Conservation (phyloP, 1,140 invertebrate species). For the Anastrepha ludens region DNA sequence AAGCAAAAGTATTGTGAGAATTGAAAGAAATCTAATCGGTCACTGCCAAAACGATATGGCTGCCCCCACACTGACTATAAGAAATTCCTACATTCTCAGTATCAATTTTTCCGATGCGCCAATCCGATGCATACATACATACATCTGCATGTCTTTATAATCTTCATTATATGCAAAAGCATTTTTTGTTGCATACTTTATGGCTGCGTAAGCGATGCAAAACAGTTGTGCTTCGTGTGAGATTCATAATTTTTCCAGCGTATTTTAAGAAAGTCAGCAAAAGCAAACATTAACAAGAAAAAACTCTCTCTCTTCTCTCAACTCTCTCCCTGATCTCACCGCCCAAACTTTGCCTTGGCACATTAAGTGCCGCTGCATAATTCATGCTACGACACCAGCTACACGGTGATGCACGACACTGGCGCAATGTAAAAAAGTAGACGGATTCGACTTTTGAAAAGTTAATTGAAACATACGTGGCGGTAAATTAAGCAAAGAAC, state of each 20-base stretch:
- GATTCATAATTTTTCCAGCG: constrained; percentile 13
- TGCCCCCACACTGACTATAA: too few species aligned
- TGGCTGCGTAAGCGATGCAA: background rate
- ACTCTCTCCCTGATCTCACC: background rate
- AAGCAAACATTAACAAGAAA: background rate
- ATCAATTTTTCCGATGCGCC: too few species aligned
- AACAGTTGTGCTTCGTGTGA: background rate
- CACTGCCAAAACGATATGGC: too few species aligned
- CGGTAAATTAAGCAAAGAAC: constrained; percentile 44
- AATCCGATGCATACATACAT: too few species aligned
- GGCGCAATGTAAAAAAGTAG: background rate
- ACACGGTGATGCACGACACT: background rate
- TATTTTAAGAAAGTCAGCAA: background rate
- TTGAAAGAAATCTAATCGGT: too few species aligned
- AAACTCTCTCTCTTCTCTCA: background rate
- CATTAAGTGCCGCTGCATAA: constrained; percentile 39
- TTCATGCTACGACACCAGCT: background rate
- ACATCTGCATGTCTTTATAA: background rate
- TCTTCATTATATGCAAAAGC: constrained; percentile 17
- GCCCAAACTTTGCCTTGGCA: background rate
- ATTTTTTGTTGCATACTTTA: constrained; percentile 45
- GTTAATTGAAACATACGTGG: constrained; percentile 49
- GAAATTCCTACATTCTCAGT: too few species aligned
- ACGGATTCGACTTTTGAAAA: constrained; percentile 43
- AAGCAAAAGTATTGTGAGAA: too few species aligned